These are phyloP conservation scores for Epiblema foenella DNA, from an alignment of 2,888 invertebrate genomes.

Conservation along the genomic window DNA sequence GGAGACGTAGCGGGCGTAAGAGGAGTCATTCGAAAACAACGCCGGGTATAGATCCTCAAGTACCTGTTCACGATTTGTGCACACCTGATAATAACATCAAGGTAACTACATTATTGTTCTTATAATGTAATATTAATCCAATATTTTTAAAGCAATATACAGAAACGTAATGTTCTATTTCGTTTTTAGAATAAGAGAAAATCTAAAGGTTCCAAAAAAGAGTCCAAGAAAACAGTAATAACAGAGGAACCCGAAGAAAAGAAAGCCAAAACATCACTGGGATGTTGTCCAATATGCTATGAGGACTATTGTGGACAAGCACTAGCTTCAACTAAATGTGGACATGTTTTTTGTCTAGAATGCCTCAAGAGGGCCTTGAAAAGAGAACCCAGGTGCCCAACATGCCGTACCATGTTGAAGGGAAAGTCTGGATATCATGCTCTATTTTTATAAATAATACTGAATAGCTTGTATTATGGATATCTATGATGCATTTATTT, in stretches of 20 bases:
- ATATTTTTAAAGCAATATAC: neutral
- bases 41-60: neutral
- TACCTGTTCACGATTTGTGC: slow-evolving; percentile 10
- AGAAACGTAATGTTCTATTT: neutral
- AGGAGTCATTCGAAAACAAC: neutral
- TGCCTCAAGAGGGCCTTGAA: slow-evolving; percentile 57
- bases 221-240: neutral
- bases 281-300: slow-evolving; percentile 59
- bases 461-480: neutral
- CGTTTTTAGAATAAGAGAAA: slow-evolving; percentile 7
- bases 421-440: slow-evolving; percentile 37
- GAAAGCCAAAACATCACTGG: neutral
- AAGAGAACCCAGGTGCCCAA: slow-evolving; percentile 54
- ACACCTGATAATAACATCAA: neutral
- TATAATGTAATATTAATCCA: too few relatives aligned
- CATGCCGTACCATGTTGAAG: slow-evolving; percentile 54
- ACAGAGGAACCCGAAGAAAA: slow-evolving; percentile 11
- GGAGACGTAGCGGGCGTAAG: neutral
- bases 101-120: neutral
- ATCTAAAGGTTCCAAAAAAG: neutral
- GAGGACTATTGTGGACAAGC: slow-evolving; percentile 54
- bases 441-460: slow-evolving; percentile 13
- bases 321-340: slow-evolving; percentile 60
- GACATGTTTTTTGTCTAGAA: slow-evolving; percentile 60
- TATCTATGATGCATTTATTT: neutral